A percentile compares a stretch with the other conserved stretches of the same genome.
Conservation (phyloP, 2,113 vertebrate genomes). For the Microtus ochrogaster region DNA sequence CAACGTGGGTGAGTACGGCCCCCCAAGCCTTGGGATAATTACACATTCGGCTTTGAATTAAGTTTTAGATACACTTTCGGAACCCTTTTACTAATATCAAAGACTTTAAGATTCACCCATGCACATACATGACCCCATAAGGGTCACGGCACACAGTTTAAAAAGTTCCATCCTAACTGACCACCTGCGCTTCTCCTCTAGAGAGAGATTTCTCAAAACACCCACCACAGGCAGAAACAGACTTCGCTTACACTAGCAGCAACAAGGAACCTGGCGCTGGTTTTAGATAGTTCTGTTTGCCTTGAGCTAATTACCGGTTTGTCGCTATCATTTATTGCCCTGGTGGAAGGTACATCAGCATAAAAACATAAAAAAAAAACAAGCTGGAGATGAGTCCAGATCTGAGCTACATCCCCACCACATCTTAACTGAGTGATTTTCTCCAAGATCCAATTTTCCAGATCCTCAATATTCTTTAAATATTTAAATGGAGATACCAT, state of each 20-base stretch:
- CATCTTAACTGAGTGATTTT: neutral
- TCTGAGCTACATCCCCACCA: neutral
- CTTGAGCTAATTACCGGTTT: neutral
- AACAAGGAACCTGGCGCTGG: neutral
- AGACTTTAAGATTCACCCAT: too few relatives aligned
- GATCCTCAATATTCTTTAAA: neutral
- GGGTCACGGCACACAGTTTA: neutral
- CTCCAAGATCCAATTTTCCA: neutral
- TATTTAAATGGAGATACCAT: neutral
- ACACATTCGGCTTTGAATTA: neutral
- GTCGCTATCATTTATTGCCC: neutral
- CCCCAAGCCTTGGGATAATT: neutral
- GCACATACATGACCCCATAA: neutral
- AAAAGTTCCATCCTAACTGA: neutral
- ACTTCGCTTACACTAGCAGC: neutral
- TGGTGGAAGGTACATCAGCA: neutral
- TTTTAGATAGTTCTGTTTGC: neutral
- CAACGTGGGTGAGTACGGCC: fast-evolving
- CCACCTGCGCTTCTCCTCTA: neutral
- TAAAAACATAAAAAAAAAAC: neutral
- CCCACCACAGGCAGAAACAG: neutral
- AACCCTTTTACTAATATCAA: neutral
- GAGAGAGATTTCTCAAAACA: neutral
- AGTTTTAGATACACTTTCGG: too few relatives aligned
- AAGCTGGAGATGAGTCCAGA: neutral